Evolutionary conservation across 2,888 invertebrate genomes (phyloP).

Genomic region (Pherbina coryleti): DNA sequence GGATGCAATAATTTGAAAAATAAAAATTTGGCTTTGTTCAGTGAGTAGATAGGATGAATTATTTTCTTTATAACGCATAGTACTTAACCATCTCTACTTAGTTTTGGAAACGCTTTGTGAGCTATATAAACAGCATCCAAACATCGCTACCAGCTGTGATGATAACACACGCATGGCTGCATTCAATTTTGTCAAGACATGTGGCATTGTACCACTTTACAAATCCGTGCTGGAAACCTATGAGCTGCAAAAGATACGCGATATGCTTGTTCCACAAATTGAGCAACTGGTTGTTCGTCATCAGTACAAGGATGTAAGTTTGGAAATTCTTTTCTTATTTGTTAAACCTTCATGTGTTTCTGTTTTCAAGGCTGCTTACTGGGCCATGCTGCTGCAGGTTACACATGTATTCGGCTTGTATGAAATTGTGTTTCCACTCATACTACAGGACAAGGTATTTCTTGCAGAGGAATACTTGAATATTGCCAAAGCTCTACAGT

Average conservation of each 20-base stretch:
- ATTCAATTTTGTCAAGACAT: constrained; percentile 79
- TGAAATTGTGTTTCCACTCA: constrained; percentile 81
- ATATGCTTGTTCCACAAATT: constrained; percentile 75
- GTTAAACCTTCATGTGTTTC: not conserved
- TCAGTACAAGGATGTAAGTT: constrained; percentile 76
- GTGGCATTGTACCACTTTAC: constrained; percentile 76
- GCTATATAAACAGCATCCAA: constrained; percentile 69
- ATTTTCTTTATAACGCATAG: not conserved
- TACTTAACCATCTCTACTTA: constrained; percentile 49
- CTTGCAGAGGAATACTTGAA: constrained; percentile 82
- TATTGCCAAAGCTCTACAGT: constrained; percentile 76
- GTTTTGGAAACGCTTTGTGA: constrained; percentile 75
- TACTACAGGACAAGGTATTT: constrained; percentile 84
- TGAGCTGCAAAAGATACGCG: constrained; percentile 74
- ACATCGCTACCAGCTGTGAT: constrained; percentile 70
- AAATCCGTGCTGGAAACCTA: constrained; percentile 76
- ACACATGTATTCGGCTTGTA: constrained; percentile 78
- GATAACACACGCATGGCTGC: constrained; percentile 77
- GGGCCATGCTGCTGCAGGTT: constrained; percentile 76
- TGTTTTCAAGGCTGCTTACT: constrained; percentile 75
- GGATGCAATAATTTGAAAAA: constrained; percentile 67
- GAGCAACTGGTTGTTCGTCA: constrained; percentile 73
- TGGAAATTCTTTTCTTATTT: not conserved
- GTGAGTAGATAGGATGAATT: constrained; percentile 48
- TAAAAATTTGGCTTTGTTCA: constrained; percentile 62